Evolutionary conservation across 2,113 vertebrate genomes (phyloP), one percentile per base, ranked within the genome.

Genomic region (Paradoxurus hermaphroditus): DNA sequence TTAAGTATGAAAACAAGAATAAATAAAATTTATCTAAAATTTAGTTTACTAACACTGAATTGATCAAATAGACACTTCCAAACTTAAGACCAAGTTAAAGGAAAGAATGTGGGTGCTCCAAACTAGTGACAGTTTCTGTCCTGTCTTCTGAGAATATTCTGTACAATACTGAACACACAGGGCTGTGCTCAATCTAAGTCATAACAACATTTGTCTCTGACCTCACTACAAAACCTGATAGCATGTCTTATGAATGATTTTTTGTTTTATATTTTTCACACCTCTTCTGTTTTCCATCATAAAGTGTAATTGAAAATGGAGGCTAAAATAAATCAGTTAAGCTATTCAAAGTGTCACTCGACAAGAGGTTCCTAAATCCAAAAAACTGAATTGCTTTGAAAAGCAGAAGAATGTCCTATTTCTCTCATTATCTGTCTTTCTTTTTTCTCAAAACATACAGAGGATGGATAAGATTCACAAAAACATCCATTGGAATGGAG

Each of bases 1-100:
- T 34, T 97, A n/a, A 84, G 79, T 91, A 93, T 67, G 14, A 95
- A 97, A 83, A 68, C 56, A 67, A 59, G 36, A 9, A 91, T 29
- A 77, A 94, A 53, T 86, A 75, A 96, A 87, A 73, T 7, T 63
- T 68, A 46, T 19, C 11, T 83, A 19, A 56, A 16, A 36, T 88
- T 82, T 67, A 73, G 31, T 36, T 11, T 34, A 34, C 36, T 67
- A 75, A 5, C 11, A 25, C 1, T 49, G 25, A 44, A 41, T 16
- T 63, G 34, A 77, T 65, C 56, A 73, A 73, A 46, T 44, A 53
- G 46, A 56, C 31, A 41, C 31, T 88, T 53, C 56, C n/a, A 59
- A 25, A 31, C 3, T 19, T 41, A 70, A 95, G 46, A 46, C 75
- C 51, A 86, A 46, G 23, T 63, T 89, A 51, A 46, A 87, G 51